A percentile compares a stretch with the other conserved stretches of the same genome.
Conservation (phyloP, 2,113 vertebrate species). For the Pachycephala philippinensis region DNA sequence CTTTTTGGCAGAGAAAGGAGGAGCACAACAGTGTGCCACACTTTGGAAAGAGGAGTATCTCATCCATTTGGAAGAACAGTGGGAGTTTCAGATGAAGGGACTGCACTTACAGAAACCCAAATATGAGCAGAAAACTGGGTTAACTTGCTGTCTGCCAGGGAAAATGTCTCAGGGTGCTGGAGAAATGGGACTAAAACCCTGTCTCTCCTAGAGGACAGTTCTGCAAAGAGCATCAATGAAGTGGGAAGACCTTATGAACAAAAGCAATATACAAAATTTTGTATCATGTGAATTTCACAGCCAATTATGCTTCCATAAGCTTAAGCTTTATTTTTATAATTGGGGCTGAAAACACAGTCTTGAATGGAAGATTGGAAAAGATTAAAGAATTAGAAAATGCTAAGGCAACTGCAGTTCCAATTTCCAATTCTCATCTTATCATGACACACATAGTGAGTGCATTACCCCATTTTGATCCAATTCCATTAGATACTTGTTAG, state of each 20-base stretch:
- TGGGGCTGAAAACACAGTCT: background rate
- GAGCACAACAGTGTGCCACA: background rate
- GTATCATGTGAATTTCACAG: background rate
- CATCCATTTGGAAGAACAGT: background rate
- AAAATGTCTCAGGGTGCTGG: background rate
- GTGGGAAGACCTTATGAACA: background rate
- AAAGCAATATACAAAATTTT: background rate
- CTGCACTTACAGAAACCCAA: background rate
- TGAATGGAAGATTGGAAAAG: background rate
- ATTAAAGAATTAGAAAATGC: background rate
- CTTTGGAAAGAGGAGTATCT: background rate
- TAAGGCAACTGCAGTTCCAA: background rate
- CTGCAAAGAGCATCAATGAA: background rate
- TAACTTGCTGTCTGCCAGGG: background rate
- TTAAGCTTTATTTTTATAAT: background rate
- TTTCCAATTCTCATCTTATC: background rate
- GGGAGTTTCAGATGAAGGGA: background rate
- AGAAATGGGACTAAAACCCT: background rate
- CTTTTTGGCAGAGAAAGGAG: background rate
- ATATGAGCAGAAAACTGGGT: background rate
- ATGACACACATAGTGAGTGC: background rate
- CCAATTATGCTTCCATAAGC: background rate
- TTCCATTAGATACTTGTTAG: background rate
- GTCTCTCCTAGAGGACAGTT: background rate
- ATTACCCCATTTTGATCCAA: constrained; percentile 16